phyloP scores from a whole-genome alignment of 2,888 invertebrate species.

The Sipha maydis region DNA sequence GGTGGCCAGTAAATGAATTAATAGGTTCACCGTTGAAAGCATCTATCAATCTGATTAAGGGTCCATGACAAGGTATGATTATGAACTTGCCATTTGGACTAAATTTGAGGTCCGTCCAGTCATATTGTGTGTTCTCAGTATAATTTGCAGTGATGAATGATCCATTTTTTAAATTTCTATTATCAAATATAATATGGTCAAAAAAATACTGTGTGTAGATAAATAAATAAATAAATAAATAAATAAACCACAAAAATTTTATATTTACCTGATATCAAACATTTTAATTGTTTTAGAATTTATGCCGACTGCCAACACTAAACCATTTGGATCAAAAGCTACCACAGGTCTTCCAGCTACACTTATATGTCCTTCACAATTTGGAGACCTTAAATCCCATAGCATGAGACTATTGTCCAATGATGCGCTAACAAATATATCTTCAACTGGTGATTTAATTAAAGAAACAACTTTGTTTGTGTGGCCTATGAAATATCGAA shows the following conservation, averaged over 20 bases:
- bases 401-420: conserved; percentile 94
- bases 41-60: conserved; percentile 91
- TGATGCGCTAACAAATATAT: conserved; percentile 96
- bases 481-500: conserved; percentile 97
- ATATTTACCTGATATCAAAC: conserved; percentile 76
- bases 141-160: conserved; percentile 96
- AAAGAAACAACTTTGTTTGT: conserved; percentile 96
- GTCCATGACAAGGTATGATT: conserved; percentile 95
- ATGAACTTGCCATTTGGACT: conserved; percentile 98
- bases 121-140: conserved; percentile 95
- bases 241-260: not conserved
- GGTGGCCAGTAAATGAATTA: conserved; percentile 91
- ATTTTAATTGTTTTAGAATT: conserved; percentile 97
- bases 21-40: conserved; percentile 96
- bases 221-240: not conserved
- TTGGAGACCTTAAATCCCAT: conserved; percentile 97
- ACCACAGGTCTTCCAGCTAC: conserved; percentile 94
- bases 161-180: conserved; percentile 94
- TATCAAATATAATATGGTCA: not conserved
- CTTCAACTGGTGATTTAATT: conserved; percentile 96
- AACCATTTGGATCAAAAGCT: conserved; percentile 97
- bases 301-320: conserved; percentile 96
- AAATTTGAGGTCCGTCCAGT: conserved; percentile 98
- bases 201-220: not conserved
- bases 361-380: conserved; percentile 98